Evolutionary conservation across 2,888 invertebrate species (phyloP), one percentile per base, ranked within the genome.

Genomic region (Brenthis daphne): DNA sequence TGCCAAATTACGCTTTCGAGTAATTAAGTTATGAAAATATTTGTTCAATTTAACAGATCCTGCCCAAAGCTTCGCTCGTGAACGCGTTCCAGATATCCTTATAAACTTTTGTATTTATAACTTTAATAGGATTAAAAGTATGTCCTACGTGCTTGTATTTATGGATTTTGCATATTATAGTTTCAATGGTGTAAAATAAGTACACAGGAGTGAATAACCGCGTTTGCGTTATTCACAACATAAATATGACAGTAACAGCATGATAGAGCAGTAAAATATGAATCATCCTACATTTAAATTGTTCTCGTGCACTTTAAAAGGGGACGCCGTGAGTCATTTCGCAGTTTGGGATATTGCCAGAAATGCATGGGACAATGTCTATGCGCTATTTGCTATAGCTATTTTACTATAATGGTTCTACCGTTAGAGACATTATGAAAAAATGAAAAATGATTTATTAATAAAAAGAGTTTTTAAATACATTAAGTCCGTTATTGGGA

Each of bases 341-440:
- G 64, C 67, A 65, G 65, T 69, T 72, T 72, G 67, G 72, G 65
- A 72, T 65, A 48, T 60, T 57, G 72, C 69, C 72, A 72, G 58
- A 63, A 69, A 57, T 58, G 53, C 53, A 63, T 71, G 68, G 67
- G 67, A 71, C 65, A 33, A 61, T 67, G 33, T 55, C 20, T 54
- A 57, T 68, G 60, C 63, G 14, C 65, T 24, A 37, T 61, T 6
- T 47, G 51, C n/a, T 57, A 57, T 33, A 66, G 47, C 37, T 67
- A 48, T 50, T 56, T 67, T 37, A 67, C 20, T 61, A 48, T 73
- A 74, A 55, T 29, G 16, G n/a, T 54, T 47, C 16, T 48, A n/a
- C 20, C 55, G 48, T 48, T 16, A 55, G 13, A 47, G 20, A 16
- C 37, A 14, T 53, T 77, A 33, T 63, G 1, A 16, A 16, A 16